Evolutionary conservation across 2,797 vertebrate species (phyloP).

Genomic region (Tragelaphus eurycerus): DNA sequence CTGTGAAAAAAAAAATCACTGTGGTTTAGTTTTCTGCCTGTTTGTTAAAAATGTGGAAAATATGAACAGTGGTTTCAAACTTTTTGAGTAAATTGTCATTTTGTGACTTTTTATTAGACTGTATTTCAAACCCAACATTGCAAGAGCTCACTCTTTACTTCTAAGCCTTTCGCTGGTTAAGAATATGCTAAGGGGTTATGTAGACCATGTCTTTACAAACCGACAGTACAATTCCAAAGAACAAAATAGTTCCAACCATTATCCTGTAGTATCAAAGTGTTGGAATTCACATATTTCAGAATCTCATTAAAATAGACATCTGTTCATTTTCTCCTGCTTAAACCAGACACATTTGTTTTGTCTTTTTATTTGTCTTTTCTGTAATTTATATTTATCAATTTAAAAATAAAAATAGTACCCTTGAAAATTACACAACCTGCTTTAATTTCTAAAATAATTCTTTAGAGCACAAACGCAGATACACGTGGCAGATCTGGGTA

Average conservation of each 20-base stretch:
- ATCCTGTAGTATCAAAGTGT: not conserved
- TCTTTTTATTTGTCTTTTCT: not conserved
- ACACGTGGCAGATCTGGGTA: not conserved
- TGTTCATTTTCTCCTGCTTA: not conserved
- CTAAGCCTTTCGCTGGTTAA: not conserved
- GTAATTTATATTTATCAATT: not conserved
- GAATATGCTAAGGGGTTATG: not conserved
- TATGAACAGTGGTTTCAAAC: conserved; percentile 37
- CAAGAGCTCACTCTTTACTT: not conserved
- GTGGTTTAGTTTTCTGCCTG: conserved; percentile 18
- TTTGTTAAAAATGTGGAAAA: conserved; percentile 61
- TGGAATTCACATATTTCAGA: not conserved
- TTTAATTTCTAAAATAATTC: not conserved
- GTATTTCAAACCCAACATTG: not conserved
- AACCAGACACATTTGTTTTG: not conserved
- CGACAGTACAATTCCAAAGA: not conserved
- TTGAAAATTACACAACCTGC: not conserved
- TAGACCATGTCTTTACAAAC: conserved; percentile 14
- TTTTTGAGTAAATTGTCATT: conserved; percentile 51
- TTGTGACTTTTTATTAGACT: conserved; percentile 44
- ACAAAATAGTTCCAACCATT: not conserved
- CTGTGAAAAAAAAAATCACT: not conserved
- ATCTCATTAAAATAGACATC: not conserved
- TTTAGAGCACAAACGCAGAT: not conserved
- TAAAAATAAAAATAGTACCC: not conserved